Percentiles rank a stretch among this genome's conserved stretches.
phyloP scores from a whole-genome alignment of 2,888 invertebrate genomes.

The Agrochola circellaris region DNA sequence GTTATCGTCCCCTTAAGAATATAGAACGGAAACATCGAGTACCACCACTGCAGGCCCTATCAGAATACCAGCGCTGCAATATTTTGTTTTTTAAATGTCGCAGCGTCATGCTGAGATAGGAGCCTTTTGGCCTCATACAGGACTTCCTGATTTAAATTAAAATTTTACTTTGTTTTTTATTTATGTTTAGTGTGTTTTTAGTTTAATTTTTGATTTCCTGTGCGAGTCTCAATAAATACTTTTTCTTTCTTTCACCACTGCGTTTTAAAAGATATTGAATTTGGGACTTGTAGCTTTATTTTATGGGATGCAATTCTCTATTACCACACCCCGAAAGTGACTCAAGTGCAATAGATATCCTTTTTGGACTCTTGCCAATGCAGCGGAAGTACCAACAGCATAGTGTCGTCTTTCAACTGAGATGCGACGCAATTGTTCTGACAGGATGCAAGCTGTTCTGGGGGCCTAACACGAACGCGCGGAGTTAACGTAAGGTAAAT shows the following conservation, averaged over 20 bases:
- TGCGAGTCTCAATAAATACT: too few species aligned
- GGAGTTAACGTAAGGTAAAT: too few species aligned
- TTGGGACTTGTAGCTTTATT: conserved; percentile 21
- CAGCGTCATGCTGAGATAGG: too few species aligned
- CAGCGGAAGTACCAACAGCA: background rate
- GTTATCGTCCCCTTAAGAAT: background rate
- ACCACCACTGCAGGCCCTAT: background rate
- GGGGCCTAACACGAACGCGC: too few species aligned
- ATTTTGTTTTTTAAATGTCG: too few species aligned
- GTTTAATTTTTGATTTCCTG: too few species aligned
- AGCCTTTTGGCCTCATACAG: too few species aligned
- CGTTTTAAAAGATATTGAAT: conserved; percentile 12
- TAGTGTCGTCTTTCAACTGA: background rate
- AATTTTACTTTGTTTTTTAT: too few species aligned
- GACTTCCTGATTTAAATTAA: too few species aligned
- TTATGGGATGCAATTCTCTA: conserved; percentile 33
- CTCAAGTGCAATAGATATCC: conserved; percentile 38
- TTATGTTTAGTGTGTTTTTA: too few species aligned
- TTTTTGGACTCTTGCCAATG: conserved; percentile 42
- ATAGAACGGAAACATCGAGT: background rate
- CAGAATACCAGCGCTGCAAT: too few species aligned
- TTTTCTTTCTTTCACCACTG: too few species aligned
- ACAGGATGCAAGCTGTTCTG: background rate
- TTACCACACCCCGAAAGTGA: conserved; percentile 21
- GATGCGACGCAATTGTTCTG: conserved; percentile 15